Percentiles rank a stretch among this genome's conserved stretches.
phyloP scores from a whole-genome alignment of 2,888 invertebrate species.

The Leptarthrus brevirostris region DNA sequence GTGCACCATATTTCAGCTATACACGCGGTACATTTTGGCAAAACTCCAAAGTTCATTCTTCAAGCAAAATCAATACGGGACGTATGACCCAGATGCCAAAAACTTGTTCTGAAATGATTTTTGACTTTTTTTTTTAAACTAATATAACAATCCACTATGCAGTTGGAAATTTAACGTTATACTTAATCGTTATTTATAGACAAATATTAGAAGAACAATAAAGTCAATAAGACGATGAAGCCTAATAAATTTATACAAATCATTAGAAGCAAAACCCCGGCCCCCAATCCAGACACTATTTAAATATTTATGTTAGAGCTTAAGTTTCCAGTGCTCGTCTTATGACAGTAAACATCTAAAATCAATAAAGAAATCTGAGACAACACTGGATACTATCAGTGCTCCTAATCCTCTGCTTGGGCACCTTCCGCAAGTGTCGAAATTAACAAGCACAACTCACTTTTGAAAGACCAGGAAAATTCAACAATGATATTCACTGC shows the following conservation, averaged over 20 bases:
- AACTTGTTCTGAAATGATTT: too few species aligned
- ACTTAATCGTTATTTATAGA: too few species aligned
- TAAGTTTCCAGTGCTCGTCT: slow-evolving; percentile 1
- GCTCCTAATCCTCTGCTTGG: slow-evolving; percentile 38
- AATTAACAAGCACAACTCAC: slow-evolving; percentile 35
- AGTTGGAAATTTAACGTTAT: too few species aligned
- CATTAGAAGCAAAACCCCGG: too few species aligned
- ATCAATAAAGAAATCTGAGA: slow-evolving; percentile 32
- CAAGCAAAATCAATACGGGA: slow-evolving; percentile 41
- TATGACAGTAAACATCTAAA: slow-evolving; percentile 6
- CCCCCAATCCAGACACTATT: too few species aligned
- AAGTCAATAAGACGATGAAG: too few species aligned
- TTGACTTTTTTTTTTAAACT: too few species aligned
- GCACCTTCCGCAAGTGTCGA: slow-evolving; percentile 14
- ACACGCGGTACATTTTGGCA: slow-evolving; percentile 46
- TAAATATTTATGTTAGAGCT: too few species aligned
- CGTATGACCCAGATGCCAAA: slow-evolving; percentile 42
- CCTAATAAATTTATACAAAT: too few species aligned
- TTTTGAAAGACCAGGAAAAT: slow-evolving; percentile 1
- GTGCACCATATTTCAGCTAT: slow-evolving; percentile 25
- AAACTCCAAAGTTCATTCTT: slow-evolving; percentile 47
- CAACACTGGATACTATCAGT: slow-evolving; percentile 1
- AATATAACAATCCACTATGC: too few species aligned
- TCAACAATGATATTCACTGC: slow-evolving; percentile 18
- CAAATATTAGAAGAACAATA: too few species aligned